These are phyloP conservation scores for Tetraodon nigroviridis DNA, from an alignment of 2,113 vertebrate genomes.

Conservation along the genomic window DNA sequence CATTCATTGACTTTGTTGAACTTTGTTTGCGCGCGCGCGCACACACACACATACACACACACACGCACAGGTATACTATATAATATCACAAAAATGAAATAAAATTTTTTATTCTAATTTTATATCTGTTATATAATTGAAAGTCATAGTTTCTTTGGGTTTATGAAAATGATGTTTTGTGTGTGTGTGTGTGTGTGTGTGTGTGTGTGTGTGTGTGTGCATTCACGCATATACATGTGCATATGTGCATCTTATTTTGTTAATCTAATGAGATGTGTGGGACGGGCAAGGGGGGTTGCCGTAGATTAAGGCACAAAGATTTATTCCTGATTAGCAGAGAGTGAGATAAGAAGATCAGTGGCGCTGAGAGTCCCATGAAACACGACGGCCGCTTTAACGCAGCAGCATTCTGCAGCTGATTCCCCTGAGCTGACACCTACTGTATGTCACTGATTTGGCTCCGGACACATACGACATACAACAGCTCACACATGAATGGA, in stretches of 20 bases:
- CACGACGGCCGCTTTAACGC: constrained; percentile 66
- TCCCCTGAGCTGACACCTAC: constrained; percentile 32
- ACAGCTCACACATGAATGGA: constrained; percentile 8
- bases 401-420: constrained; percentile 62
- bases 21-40: constrained; percentile 64
- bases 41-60: constrained; percentile 45
- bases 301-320: constrained; percentile 67
- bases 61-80: constrained; percentile 13
- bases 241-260: constrained; percentile 64
- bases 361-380: constrained; percentile 60
- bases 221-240: constrained; percentile 19
- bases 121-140: not conserved
- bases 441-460: constrained; percentile 35
- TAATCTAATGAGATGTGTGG: constrained; percentile 72
- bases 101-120: not conserved
- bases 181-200: not conserved
- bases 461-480: constrained; percentile 1
- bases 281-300: constrained; percentile 29
- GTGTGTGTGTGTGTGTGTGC: constrained; percentile 22
- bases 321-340: constrained; percentile 70
- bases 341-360: constrained; percentile 72
- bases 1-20: constrained; percentile 67
- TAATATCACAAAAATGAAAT: not conserved
- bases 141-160: not conserved
- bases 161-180: constrained; percentile 51